phyloP scores from a whole-genome alignment of 2,113 vertebrate genomes.

The Vidua macroura region DNA sequence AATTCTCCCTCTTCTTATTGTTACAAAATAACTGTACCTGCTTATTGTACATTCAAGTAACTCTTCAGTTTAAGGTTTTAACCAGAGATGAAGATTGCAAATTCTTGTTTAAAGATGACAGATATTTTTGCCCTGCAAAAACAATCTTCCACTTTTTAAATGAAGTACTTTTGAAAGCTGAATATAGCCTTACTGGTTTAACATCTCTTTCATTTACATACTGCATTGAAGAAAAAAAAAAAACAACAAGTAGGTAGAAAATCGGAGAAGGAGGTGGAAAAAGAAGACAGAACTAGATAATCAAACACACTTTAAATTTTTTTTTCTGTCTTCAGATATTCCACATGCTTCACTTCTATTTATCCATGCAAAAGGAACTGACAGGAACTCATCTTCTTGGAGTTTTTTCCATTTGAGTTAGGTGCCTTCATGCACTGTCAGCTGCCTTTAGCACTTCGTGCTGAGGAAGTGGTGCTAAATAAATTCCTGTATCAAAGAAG shows the following conservation, averaged over 20 bases:
- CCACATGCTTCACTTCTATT: not conserved
- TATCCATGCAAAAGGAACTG: not conserved
- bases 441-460: not conserved
- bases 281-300: not conserved
- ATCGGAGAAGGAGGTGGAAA: not conserved
- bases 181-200: not conserved
- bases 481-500: not conserved
- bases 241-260: not conserved
- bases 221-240: not conserved
- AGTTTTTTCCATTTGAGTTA: not conserved
- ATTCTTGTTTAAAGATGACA: not conserved
- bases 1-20: not conserved
- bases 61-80: not conserved
- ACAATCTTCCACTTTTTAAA: not conserved
- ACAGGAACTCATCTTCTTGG: not conserved
- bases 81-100: not conserved
- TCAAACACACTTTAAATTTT: rapidly evolving
- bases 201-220: not conserved
- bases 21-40: not conserved
- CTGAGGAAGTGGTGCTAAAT: not conserved
- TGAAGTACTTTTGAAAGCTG: not conserved
- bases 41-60: not conserved
- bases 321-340: not conserved
- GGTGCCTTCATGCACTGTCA: not conserved
- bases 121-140: not conserved